phyloP scores from a whole-genome alignment of 2,797 vertebrate genomes.

The Acipenser transmontanus region DNA sequence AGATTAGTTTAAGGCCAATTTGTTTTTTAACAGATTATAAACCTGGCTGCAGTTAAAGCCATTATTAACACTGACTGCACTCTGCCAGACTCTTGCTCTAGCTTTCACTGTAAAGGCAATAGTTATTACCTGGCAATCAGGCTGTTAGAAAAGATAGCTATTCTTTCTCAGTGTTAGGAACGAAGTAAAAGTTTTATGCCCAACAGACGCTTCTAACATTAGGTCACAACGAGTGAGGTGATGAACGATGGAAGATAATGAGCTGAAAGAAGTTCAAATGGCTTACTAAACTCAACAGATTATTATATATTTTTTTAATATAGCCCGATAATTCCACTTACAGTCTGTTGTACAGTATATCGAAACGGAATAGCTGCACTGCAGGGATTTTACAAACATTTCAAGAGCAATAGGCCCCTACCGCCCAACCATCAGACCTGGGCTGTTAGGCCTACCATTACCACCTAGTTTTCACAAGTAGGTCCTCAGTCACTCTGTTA shows the following conservation, averaged over 20 bases:
- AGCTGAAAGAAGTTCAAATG: not conserved
- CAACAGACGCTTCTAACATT: not conserved
- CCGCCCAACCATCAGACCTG: constrained; percentile 16
- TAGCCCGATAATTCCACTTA: not conserved
- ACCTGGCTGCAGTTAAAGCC: not conserved
- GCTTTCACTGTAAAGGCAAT: not conserved
- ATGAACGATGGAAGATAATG: too few species aligned
- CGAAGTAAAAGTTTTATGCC: too few species aligned
- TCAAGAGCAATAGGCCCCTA: constrained; percentile 24
- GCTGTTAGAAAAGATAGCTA: not conserved
- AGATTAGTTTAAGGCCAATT: not conserved
- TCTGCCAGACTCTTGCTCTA: not conserved
- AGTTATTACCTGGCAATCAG: too few species aligned
- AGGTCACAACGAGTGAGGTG: not conserved
- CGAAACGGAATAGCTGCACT: constrained; percentile 16
- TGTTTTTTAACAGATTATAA: not conserved
- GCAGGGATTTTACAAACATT: constrained; percentile 57
- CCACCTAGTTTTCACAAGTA: constrained; percentile 4
- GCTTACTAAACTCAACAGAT: not conserved
- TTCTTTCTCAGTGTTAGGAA: not conserved
- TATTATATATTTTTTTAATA: not conserved
- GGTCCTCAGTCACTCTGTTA: constrained; percentile 3
- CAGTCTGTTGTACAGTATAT: constrained; percentile 1
- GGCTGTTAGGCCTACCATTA: constrained; percentile 8
- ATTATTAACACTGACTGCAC: not conserved